Evolutionary conservation across 2,797 vertebrate genomes (phyloP).

Genomic region (Halcyon badia): DNA sequence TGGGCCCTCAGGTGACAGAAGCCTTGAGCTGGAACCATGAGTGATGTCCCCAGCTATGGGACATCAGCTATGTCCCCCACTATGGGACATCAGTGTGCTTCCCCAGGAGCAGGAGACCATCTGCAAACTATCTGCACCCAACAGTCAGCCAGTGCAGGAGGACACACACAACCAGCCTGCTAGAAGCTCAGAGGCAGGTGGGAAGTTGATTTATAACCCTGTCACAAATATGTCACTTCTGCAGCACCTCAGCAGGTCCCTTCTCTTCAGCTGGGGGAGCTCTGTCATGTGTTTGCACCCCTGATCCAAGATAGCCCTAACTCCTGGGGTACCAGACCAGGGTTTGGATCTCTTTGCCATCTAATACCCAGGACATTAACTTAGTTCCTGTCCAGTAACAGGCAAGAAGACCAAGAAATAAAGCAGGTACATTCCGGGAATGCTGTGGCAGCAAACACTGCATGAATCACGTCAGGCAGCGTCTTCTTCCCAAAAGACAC

Average conservation of each 20-base stretch:
- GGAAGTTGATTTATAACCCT: background rate
- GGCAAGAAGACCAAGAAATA: constrained; percentile 39
- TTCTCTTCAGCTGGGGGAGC: fast-evolving
- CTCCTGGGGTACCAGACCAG: background rate
- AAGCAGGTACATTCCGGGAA: constrained; percentile 44
- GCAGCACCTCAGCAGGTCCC: fast-evolving
- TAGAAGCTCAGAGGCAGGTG: background rate
- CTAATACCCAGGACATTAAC: background rate
- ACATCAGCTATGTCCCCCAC: no score
- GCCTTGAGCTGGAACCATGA: background rate
- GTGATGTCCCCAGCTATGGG: fast-evolving
- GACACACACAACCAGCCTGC: background rate
- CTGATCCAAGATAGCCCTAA: background rate
- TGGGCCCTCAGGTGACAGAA: background rate
- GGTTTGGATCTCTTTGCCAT: background rate
- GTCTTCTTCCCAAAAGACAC: background rate
- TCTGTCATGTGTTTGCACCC: background rate
- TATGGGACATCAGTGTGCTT: background rate
- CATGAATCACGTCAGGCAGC: background rate
- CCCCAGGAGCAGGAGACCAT: background rate
- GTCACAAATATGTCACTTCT: background rate
- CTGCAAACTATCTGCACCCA: background rate
- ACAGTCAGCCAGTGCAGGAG: background rate
- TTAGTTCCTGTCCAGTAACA: background rate
- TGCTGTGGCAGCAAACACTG: background rate